Base-by-base conservation (phyloP, 2,113 vertebrate species). In the Atlantisia rogersi region DNA sequence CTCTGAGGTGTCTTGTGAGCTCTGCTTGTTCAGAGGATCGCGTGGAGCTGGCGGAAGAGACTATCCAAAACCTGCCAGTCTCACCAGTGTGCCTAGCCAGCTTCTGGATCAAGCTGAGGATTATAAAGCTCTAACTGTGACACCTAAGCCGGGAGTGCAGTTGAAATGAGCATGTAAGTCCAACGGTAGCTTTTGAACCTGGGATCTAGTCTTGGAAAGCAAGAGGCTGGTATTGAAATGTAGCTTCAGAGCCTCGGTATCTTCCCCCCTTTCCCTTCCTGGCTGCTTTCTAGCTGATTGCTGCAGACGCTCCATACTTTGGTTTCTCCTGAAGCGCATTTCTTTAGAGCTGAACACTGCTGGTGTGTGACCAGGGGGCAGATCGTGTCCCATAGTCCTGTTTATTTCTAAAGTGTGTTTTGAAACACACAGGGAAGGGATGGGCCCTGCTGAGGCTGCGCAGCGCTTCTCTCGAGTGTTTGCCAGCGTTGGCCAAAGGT, bases 401-500 rank as follows among this genome's bases (percentile, higher is more conserved):
- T 59, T 79, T 60, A 9, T 71, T 88, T 56, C 46, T 59, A 28
- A 50, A 28, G 16, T 17, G 42, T 9, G 2, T 53, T 83, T 50
- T 40, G 31, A 15, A 85, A 8, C 3, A 1, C 8, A 15, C 64
- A 10, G 24, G 9, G 35, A 29, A 70, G 68, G 46, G 28, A 31
- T 6, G 17, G 44, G 44, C 12, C 29, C 28, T 31, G 37, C 42
- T 59, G n/a, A 28, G 68, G 28, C 81, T 46, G 64, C 60, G 81
- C 69, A 39, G 14, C 32, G 5, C 24, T 67, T 39, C 21, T 65
- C 86, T 65, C 53, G 2, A 40, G 0, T 50, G 50, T 93, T 80
- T 84, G 77, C 91, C 65, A 7, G 1, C 48, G 89, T 9, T 95
- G 86, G 96, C 94, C 78, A 86, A 91, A 94, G 86, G 48, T 78